Evolutionary conservation across 1,140 invertebrate species (phyloP).

Genomic region (Cyrtorhinus lividipennis): DNA sequence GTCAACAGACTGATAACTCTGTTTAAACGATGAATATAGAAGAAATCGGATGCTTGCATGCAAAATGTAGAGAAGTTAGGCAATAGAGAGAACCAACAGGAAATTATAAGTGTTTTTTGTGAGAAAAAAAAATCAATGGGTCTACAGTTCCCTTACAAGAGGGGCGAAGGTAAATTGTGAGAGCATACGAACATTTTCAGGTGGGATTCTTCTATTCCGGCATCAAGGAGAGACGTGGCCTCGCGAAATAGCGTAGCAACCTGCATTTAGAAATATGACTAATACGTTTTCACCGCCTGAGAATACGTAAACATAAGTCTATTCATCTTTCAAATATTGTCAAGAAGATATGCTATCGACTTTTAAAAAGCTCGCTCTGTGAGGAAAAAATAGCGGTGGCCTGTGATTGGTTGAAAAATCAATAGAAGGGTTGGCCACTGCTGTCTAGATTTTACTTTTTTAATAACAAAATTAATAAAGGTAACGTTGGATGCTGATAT

Average conservation of each 20-base stretch:
- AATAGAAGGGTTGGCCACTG: not conserved
- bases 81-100: too few relatives aligned
- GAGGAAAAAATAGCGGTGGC: not conserved
- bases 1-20: too few relatives aligned
- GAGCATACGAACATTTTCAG: constrained; percentile 27
- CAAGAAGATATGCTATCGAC: not conserved
- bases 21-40: too few relatives aligned
- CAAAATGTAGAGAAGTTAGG: too few relatives aligned
- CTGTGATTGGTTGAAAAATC: not conserved
- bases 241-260: constrained; percentile 53
- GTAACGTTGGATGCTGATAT: too few relatives aligned
- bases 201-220: constrained; percentile 32
- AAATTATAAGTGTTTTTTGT: too few relatives aligned
- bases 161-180: too few relatives aligned
- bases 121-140: too few relatives aligned
- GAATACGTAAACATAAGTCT: not conserved
- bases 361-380: not conserved
- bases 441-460: not conserved
- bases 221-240: constrained; percentile 44
- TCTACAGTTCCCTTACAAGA: too few relatives aligned
- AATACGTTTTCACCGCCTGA: not conserved
- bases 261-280: constrained; percentile 35
- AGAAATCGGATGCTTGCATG: too few relatives aligned
- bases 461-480: too few relatives aligned
- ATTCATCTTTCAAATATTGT: not conserved